Percentiles rank a stretch among this genome's conserved stretches.
These are phyloP conservation scores for Papilio machaon DNA, from an alignment of 1,140 invertebrate genomes.

Conservation along the genomic window DNA sequence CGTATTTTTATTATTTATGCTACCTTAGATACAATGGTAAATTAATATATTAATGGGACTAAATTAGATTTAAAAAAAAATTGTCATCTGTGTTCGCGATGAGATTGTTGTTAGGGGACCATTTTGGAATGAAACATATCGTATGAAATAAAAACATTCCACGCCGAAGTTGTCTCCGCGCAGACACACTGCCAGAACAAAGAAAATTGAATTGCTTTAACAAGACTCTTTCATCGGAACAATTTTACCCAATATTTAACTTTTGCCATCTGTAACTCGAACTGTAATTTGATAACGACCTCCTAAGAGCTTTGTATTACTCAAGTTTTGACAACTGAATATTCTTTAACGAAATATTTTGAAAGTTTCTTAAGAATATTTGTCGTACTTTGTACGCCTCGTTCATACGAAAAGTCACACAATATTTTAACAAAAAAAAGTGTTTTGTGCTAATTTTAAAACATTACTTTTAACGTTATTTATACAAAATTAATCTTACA, in stretches of 20 bases:
- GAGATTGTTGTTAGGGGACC: not conserved
- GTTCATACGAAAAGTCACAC: no score
- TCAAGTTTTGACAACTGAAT: conserved; percentile 10
- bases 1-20: no score
- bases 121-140: not conserved
- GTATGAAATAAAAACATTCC: not conserved
- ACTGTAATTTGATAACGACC: conserved; percentile 5
- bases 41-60: no score
- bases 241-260: conserved; percentile 13
- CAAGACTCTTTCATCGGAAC: conserved; percentile 10
- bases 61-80: no score
- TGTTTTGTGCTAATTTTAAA: no score
- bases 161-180: not conserved
- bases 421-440: no score
- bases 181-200: not conserved
- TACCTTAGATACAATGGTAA: no score
- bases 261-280: not conserved
- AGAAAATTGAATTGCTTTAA: conserved; percentile 13
- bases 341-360: conserved; percentile 6
- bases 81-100: not conserved
- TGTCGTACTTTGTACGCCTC: no score
- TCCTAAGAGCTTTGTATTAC: not conserved
- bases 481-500: no score
- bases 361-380: not conserved
- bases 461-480: no score